These are phyloP conservation scores for Strongylocentrotus purpuratus DNA, from an alignment of 35 echinoderm and acorn worm genomes.

Conservation along the genomic window DNA sequence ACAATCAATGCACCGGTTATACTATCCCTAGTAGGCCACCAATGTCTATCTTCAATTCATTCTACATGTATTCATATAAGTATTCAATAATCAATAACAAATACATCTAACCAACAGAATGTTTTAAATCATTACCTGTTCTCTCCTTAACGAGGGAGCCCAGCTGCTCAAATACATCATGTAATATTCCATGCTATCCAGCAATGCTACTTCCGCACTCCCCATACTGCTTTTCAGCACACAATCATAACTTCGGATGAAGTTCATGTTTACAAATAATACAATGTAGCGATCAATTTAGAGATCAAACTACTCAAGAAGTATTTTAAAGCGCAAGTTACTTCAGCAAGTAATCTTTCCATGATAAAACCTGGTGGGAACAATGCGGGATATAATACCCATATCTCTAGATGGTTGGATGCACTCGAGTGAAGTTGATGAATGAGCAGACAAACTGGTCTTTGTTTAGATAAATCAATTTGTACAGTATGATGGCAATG, in stretches of 20 bases:
- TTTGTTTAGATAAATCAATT: not conserved
- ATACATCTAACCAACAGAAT: no score
- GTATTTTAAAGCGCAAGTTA: no score
- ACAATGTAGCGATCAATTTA: no score
- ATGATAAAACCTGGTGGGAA: no score
- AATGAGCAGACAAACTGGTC: not conserved
- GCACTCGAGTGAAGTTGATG: not conserved
- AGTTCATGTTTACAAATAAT: not conserved
- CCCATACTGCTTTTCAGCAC: not conserved
- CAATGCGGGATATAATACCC: not conserved
- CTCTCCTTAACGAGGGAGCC: not conserved
- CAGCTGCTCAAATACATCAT: not conserved
- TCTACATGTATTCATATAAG: no score
- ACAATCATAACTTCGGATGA: not conserved
- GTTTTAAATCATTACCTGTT: not conserved
- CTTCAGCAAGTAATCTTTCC: no score
- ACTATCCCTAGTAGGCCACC: no score
- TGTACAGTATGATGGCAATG: not conserved
- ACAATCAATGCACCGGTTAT: no score
- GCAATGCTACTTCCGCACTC: not conserved
- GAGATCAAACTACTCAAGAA: no score
- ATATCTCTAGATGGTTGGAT: not conserved
- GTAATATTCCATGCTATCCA: not conserved
- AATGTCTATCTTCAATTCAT: no score
- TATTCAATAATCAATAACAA: no score